These are phyloP conservation scores for Fistularia commersonii DNA, from an alignment of 2,797 vertebrate species.

Conservation along the genomic window DNA sequence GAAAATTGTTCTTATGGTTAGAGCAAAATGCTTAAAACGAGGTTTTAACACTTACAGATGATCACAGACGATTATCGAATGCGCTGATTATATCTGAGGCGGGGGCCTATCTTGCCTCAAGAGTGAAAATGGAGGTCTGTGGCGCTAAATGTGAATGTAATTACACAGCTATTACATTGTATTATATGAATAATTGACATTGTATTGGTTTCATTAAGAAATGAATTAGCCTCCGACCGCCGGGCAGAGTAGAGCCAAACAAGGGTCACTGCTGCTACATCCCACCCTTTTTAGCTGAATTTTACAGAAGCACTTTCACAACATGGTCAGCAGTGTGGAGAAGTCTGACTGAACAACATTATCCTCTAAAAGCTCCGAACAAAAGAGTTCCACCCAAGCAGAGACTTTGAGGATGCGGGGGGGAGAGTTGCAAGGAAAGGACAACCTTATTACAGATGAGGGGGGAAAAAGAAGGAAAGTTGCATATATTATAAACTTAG, in stretches of 20 bases:
- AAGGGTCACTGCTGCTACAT: slow-evolving; percentile 12
- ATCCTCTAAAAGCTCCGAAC: slow-evolving; percentile 29
- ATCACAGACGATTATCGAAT: background rate
- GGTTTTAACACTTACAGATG: slow-evolving; percentile 13
- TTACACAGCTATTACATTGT: background rate
- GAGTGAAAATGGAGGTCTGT: slow-evolving; percentile 6
- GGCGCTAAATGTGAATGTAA: background rate
- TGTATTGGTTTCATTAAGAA: slow-evolving; percentile 35
- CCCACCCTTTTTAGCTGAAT: slow-evolving; percentile 36
- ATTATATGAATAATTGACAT: slow-evolving; percentile 27
- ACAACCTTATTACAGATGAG: background rate
- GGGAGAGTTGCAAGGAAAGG: background rate
- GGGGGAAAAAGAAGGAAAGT: slow-evolving; percentile 1
- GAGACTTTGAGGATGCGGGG: slow-evolving; percentile 2
- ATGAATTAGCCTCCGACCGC: slow-evolving; percentile 28
- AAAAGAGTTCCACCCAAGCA: slow-evolving; percentile 34
- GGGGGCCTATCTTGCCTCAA: background rate
- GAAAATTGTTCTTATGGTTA: too few relatives aligned
- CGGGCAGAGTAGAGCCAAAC: slow-evolving; percentile 13
- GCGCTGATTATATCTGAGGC: too few relatives aligned
- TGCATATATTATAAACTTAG: too few relatives aligned
- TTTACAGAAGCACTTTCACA: slow-evolving; percentile 9
- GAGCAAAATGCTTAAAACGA: too few relatives aligned
- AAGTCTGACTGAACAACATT: slow-evolving; percentile 42
- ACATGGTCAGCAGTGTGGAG: slow-evolving; percentile 5